phyloP scores from a whole-genome alignment of 2,113 vertebrate species.

The Entosphenus tridentatus region DNA sequence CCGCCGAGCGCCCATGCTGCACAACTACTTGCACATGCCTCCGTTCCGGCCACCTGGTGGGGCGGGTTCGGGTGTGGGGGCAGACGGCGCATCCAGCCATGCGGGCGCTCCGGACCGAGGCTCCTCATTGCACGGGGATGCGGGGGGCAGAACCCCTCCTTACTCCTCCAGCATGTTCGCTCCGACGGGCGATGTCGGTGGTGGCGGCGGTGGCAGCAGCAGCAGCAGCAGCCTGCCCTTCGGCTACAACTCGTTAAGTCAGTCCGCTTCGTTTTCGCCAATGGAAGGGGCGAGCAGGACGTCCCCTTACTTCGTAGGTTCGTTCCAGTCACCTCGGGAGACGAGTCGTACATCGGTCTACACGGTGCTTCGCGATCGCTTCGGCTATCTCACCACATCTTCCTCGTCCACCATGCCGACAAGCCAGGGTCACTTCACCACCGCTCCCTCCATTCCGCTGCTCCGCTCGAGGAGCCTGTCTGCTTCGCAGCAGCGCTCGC shows the following conservation, averaged over 20 bases:
- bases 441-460: conserved; percentile 22
- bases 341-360: conserved; percentile 17
- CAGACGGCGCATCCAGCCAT: conserved; percentile 38
- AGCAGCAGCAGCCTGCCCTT: no score
- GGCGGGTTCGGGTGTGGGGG: conserved; percentile 46
- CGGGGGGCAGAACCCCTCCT: conserved; percentile 15
- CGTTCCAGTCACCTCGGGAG: background rate
- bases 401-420: conserved; percentile 37
- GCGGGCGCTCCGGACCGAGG: conserved; percentile 37
- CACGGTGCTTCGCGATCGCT: conserved; percentile 41
- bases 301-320: conserved; percentile 19
- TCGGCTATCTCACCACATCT: conserved; percentile 40
- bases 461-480: no score
- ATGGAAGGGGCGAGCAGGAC: conserved; percentile 29
- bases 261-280: no score
- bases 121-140: conserved; percentile 11
- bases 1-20: conserved; percentile 80
- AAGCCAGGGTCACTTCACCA: conserved; percentile 51
- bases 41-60: conserved; percentile 66
- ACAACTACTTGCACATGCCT: conserved; percentile 98
- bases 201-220: no score
- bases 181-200: no score
- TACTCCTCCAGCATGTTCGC: conserved; percentile 17
- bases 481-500: no score
- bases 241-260: no score